Evolutionary conservation across 2,113 vertebrate genomes (phyloP), one percentile per base, ranked within the genome.

Genomic region (Paradisaea rubra): DNA sequence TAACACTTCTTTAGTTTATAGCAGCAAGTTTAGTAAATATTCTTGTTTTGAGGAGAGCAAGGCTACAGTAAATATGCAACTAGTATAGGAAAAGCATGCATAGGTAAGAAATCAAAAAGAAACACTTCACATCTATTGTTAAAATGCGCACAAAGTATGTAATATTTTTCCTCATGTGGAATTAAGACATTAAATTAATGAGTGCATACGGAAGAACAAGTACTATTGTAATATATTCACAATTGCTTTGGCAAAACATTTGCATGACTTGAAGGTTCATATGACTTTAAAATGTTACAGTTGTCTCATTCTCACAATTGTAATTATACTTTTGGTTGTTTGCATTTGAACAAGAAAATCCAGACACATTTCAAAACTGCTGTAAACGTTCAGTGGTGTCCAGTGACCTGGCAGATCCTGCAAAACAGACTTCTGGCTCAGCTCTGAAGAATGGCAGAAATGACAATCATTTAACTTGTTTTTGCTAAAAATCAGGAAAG

Each of bases 281-380:
- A 15, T 81, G 47, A 39, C 25, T 70, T 87, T 52, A 37, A 45
- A 61, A 71, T 42, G 35, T 45, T 66, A 33, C 33, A 60, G 15
- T 30, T 71, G 7, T 30, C 35, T 71, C 41, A 35, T 82, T 35
- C 12, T 39, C 19, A 59, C 31, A 63, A 33, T 1, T 63, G 52
- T 12, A 53, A 80, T 76, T 70, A 7, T 61, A 31, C 15, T 23
- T 81, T 65, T 61, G 20, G 5, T 33, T 81, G 9, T 33, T 69
- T 49, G 20, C 18, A 56, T 31, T 59, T 3, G 6, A 87, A 56
- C 24, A 64, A 61, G 47, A 54, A 79, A 72, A 53, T 49, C 22
- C n/a, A 64, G 44, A 19, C 8, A 22, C 0, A 1, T 50, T 73
- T 45, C 10, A 9, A 39, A 93, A 59, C 13, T 2, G 1, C 28